Percentiles rank a stretch among this genome's conserved stretches.
Evolutionary conservation across 1,140 invertebrate genomes (phyloP).

Genomic region (Battus philenor): DNA sequence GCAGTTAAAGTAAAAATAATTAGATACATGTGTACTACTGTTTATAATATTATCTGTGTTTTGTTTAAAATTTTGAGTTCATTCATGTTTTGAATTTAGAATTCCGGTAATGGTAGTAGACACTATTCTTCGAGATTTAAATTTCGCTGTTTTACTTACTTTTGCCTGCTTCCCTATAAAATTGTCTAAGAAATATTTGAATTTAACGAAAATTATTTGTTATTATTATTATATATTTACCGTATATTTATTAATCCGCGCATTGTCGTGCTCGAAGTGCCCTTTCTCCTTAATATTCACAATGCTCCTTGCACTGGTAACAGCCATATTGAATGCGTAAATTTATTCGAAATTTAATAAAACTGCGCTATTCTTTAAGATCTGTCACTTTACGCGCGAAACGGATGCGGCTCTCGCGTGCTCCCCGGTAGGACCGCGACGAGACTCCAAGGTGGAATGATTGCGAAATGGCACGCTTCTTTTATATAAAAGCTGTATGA

Average conservation of each 20-base stretch:
- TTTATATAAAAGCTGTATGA: conserved; percentile 64
- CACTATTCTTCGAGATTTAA: no score
- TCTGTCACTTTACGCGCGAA: conserved; percentile 54
- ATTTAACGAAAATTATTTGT: not conserved
- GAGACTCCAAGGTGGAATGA: conserved; percentile 66
- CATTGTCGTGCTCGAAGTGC: conserved; percentile 59
- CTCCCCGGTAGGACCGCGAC: conserved; percentile 52
- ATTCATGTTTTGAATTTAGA: no score
- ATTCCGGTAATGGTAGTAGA: no score
- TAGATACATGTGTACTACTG: no score
- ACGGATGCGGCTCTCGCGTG: conserved; percentile 44
- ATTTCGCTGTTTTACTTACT: no score
- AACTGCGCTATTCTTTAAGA: conserved; percentile 28
- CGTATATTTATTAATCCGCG: conserved; percentile 63
- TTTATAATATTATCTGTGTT: no score
- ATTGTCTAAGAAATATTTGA: no score
- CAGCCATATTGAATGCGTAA: conserved; percentile 47
- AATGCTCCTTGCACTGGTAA: conserved; percentile 60
- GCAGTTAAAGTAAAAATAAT: no score
- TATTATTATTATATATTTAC: conserved; percentile 33
- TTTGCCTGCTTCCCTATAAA: no score
- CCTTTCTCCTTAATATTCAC: conserved; percentile 62
- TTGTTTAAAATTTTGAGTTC: no score
- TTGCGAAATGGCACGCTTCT: conserved; percentile 62
- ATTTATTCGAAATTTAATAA: conserved; percentile 26